Evolutionary conservation across 2,113 vertebrate genomes (phyloP), one percentile per base, ranked within the genome.

Genomic region (Melanostigma gelatinosum): DNA sequence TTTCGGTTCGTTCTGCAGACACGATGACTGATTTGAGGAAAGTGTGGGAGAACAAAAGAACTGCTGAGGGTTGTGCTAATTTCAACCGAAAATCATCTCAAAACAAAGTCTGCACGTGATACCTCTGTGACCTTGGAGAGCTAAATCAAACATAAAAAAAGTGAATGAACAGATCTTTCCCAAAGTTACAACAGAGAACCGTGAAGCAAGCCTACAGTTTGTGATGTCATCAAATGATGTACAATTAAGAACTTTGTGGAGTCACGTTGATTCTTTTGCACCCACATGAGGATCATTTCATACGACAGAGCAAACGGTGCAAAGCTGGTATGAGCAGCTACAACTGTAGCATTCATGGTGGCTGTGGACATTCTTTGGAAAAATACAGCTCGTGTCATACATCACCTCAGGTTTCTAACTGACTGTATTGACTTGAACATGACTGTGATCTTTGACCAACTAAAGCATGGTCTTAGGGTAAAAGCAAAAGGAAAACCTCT

Each of bases 11-110:
- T 82, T 90, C 65, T 71, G 86, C 78, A 85, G 86, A 89, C 90
- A 88, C 72, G 81, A 88, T 67, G 86, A 81, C 84, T 87, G 84
- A 91, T 86, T 92, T 88, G 85, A 75, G 80, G 36, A 85, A 88
- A 84, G 88, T 62, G 73, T 61, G 68, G 36, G 64, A 88, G 83
- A 88, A 90, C 84, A 90, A 92, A 89, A 90, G 89, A 84, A 82
- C 34, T 85, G 87, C 87, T 85, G 85, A 90, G 87, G 68, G 72
- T 57, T 74, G 87, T 55, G 79, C 76, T 82, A 75, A 85, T 88
- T 90, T 82, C 78, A 85, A 87, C 73, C n/a, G 32, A 82, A 89
- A 91, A 85, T 80, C 73, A 83, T 79, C 81, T 86, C 79, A 72
- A 87, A 89, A 87, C 80, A 67, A 57, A 88, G 76, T 77, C 69